A percentile compares a stretch with the other conserved stretches of the same genome.
Evolutionary conservation across 2,797 vertebrate genomes (phyloP).

Genomic region (Trematocara caparti): DNA sequence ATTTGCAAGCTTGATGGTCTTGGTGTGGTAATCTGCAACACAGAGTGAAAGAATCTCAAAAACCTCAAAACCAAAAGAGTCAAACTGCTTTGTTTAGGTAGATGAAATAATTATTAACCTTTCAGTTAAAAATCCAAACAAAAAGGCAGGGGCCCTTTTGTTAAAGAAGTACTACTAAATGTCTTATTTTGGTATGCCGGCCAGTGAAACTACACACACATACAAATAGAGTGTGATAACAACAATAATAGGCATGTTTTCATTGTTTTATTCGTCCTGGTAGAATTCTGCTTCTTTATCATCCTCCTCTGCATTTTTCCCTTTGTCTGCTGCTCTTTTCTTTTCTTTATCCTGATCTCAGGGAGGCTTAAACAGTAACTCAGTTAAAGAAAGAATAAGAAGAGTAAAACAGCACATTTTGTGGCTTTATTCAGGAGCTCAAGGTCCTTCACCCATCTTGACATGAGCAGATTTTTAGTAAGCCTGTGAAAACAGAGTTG

Average conservation of each 20-base stretch:
- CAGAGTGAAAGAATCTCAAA: neutral
- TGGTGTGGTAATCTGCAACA: neutral
- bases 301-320: neutral
- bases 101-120: neutral
- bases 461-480: neutral
- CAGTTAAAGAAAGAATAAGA: neutral
- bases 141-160: neutral
- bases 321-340: neutral
- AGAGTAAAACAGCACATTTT: neutral
- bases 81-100: neutral
- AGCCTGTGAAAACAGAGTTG: neutral
- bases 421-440: neutral
- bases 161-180: neutral
- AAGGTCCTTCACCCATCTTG: neutral
- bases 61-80: neutral
- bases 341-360: slow-evolving; percentile 12
- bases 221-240: neutral
- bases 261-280: neutral
- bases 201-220: neutral
- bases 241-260: neutral
- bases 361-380: slow-evolving; percentile 10
- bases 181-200: neutral
- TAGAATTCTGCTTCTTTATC: neutral
- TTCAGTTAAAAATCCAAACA: neutral
- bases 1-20: neutral